These are phyloP conservation scores for Steatocranus sp. DNA, from an alignment of 2,797 vertebrate species.

Conservation along the genomic window DNA sequence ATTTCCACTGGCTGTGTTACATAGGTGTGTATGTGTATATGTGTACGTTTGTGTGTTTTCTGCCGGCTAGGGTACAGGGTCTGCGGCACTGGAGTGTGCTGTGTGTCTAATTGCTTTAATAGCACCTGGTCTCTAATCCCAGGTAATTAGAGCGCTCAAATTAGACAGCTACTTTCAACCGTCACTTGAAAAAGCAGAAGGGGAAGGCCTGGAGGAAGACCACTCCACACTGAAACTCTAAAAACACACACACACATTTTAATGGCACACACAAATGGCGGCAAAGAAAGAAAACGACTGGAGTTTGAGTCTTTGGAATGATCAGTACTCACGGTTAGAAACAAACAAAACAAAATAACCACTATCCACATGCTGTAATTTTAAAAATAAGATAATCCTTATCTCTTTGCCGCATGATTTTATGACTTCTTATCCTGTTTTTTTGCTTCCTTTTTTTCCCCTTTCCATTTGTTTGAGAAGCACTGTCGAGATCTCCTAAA, in stretches of 20 bases:
- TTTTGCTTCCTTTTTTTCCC: neutral
- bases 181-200: conserved; percentile 71
- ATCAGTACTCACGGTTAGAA: neutral
- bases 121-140: conserved; percentile 79
- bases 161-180: conserved; percentile 78
- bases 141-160: conserved; percentile 79
- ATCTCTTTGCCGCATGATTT: neutral
- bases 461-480: conserved; percentile 24
- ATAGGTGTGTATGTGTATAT: neutral
- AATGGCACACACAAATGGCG: neutral
- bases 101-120: conserved; percentile 82
- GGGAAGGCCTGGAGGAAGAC: conserved; percentile 70
- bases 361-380: neutral
- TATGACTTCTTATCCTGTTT: conserved; percentile 8
- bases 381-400: neutral
- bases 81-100: conserved; percentile 65
- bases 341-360: neutral
- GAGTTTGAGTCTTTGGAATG: neutral
- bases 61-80: conserved; percentile 48
- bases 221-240: conserved; percentile 32
- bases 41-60: conserved; percentile 36
- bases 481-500: conserved; percentile 49
- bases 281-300: neutral
- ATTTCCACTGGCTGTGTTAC: neutral
- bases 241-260: conserved; percentile 1